Evolutionary conservation across 2,113 vertebrate genomes (phyloP).

Genomic region (Barbus barbus): DNA sequence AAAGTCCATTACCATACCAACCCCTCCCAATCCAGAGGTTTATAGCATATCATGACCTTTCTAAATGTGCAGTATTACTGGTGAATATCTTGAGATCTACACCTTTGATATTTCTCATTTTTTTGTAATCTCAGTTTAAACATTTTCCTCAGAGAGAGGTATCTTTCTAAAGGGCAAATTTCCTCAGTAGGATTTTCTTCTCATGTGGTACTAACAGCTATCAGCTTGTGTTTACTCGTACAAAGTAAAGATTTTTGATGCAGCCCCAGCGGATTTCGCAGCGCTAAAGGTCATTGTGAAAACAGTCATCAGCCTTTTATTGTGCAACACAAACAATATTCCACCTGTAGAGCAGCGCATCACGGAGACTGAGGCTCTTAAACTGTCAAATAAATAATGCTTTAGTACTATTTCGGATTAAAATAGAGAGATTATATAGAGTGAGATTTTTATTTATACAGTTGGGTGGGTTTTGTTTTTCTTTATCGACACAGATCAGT

Average conservation of each 20-base stretch:
- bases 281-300: constrained; percentile 17
- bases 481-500: neutral
- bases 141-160: constrained; percentile 5
- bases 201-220: neutral
- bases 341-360: neutral
- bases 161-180: constrained; percentile 31
- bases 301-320: constrained; percentile 22
- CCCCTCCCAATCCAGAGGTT: neutral
- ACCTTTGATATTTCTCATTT: constrained; percentile 30
- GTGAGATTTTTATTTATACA: neutral
- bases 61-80: neutral
- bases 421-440: no score
- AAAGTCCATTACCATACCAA: neutral
- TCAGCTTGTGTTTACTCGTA: neutral
- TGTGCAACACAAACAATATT: neutral
- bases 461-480: neutral
- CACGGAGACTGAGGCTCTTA: neutral
- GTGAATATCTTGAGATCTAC: neutral
- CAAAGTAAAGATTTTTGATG: constrained; percentile 24
- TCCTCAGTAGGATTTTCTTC: neutral
- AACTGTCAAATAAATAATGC: neutral
- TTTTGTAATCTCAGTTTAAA: neutral
- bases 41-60: constrained; percentile 26
- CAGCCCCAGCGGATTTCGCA: neutral
- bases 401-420: neutral